Conservation (phyloP, 2,888 invertebrate species). For the Hydrotaea cyrtoneurina region DNA sequence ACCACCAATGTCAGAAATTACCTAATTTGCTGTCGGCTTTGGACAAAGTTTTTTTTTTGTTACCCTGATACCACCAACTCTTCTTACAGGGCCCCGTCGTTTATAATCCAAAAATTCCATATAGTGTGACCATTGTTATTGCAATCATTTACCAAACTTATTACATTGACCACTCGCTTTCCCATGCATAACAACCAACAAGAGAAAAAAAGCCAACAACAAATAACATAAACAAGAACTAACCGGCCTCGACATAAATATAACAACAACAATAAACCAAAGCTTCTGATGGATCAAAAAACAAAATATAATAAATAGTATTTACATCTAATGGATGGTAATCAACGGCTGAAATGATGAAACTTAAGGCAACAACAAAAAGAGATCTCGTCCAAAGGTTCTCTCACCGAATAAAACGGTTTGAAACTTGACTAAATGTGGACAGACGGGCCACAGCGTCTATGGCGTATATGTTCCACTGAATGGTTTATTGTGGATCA, state of each 20-base stretch:
- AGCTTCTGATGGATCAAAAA: constrained; percentile 49
- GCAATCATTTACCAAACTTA: constrained; percentile 24
- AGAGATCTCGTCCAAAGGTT: constrained; percentile 18
- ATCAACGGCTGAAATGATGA: constrained; percentile 29
- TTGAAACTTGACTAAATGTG: constrained; percentile 34
- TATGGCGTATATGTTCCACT: not conserved
- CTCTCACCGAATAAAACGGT: constrained; percentile 10
- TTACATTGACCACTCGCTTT: not conserved
- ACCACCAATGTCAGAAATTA: no score
- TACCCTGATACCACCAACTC: no score
- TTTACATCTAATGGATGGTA: constrained; percentile 46
- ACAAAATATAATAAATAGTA: constrained; percentile 27
- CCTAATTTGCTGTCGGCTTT: no score
- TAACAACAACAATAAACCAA: constrained; percentile 60
- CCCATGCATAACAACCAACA: constrained; percentile 33
- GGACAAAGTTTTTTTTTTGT: no score
- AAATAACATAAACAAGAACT: constrained; percentile 60
- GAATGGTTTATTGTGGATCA: not conserved
- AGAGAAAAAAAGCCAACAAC: constrained; percentile 6
- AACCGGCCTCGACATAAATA: constrained; percentile 67
- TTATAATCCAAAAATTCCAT: no score
- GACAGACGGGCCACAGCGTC: not conserved
- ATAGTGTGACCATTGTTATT: not conserved
- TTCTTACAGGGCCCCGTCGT: no score
- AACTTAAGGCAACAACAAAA: constrained; percentile 1